phyloP scores from a whole-genome alignment of 2,888 invertebrate species.

The Microplitis deprimator region DNA sequence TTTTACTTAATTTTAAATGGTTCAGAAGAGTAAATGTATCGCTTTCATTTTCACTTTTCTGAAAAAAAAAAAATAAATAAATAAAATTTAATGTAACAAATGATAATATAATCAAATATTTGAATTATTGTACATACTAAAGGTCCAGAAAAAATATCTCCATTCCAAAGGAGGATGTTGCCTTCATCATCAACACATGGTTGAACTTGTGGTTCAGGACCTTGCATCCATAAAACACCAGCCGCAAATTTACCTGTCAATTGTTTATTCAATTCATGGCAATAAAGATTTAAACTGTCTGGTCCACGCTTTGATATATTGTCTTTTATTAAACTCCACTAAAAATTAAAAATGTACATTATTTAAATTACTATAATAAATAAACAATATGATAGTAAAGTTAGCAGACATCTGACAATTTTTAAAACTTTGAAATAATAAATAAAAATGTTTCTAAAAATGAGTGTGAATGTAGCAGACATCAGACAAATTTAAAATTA shows the following conservation, averaged over 20 bases:
- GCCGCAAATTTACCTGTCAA: slow-evolving; percentile 69
- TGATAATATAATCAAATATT: background rate
- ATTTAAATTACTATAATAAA: slow-evolving; percentile 31
- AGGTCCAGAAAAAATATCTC: slow-evolving; percentile 83
- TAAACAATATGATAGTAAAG: too few relatives aligned
- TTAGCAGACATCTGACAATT: too few relatives aligned
- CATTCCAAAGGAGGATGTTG: slow-evolving; percentile 87
- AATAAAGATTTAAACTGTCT: slow-evolving; percentile 63
- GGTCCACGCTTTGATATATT: slow-evolving; percentile 76
- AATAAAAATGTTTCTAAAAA: too few relatives aligned
- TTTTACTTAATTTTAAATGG: slow-evolving; percentile 52
- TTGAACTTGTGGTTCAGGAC: slow-evolving; percentile 76
- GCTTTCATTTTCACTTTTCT: slow-evolving; percentile 46
- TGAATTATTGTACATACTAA: slow-evolving; percentile 62
- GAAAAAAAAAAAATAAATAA: slow-evolving; percentile 31
- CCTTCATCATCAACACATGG: slow-evolving; percentile 76
- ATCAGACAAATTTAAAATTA: too few relatives aligned
- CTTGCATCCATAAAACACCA: slow-evolving; percentile 90
- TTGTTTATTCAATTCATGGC: slow-evolving; percentile 51
- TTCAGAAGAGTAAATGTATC: slow-evolving; percentile 55
- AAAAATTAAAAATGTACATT: slow-evolving; percentile 49
- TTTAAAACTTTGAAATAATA: too few relatives aligned
- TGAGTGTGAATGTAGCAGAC: too few relatives aligned
- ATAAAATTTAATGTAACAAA: slow-evolving; percentile 1
- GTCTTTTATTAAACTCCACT: slow-evolving; percentile 71